These are phyloP conservation scores for Acridotheres tristis DNA, from an alignment of 2,797 vertebrate species.

Conservation along the genomic window DNA sequence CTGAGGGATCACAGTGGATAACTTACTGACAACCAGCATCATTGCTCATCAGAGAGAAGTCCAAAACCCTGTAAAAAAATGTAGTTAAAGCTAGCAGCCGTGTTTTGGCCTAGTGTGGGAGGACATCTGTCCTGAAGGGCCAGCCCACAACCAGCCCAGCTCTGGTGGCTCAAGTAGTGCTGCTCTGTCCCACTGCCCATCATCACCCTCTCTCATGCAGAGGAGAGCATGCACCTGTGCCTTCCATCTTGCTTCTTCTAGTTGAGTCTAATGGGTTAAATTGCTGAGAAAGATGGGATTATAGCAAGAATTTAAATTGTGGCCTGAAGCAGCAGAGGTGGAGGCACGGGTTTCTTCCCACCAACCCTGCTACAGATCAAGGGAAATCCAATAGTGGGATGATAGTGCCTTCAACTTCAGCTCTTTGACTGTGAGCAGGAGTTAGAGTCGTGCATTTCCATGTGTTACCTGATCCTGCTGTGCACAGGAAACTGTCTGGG, in stretches of 20 bases:
- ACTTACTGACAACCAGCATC: neutral
- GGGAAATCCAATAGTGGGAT: rapidly evolving
- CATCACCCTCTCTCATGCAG: neutral
- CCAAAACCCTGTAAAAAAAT: neutral
- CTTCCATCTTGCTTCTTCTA: neutral
- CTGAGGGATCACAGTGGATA: neutral
- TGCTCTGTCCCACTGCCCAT: neutral
- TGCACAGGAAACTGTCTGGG: neutral
- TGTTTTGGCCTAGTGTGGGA: neutral
- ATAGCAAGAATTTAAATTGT: neutral
- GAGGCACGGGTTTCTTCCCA: neutral
- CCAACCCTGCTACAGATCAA: neutral
- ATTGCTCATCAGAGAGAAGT: neutral
- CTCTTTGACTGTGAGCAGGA: neutral
- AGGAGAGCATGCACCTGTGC: neutral
- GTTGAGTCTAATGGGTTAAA: neutral
- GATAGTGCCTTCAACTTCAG: neutral
- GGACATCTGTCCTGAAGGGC: neutral
- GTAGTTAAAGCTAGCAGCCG: neutral
- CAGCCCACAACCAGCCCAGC: neutral
- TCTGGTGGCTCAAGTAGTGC: neutral
- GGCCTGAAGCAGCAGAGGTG: neutral
- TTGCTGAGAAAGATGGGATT: neutral
- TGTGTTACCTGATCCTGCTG: neutral
- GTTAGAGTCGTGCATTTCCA: rapidly evolving